phyloP scores from a whole-genome alignment of 2,797 vertebrate species.

The Periophthalmus magnuspinnatus region DNA sequence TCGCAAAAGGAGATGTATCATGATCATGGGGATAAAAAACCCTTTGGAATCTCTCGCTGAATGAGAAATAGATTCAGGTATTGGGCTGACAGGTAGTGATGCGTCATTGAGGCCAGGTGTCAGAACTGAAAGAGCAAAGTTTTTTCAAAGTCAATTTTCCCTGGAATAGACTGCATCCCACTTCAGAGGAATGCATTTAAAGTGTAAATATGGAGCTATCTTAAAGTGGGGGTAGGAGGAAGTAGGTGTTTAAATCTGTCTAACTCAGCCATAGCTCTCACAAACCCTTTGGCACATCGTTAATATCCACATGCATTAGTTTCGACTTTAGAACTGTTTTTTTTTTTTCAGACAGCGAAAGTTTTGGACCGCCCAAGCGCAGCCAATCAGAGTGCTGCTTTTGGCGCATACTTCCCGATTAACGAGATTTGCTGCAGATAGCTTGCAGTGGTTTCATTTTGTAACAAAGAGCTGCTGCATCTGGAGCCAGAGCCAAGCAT shows the following conservation, averaged over 20 bases:
- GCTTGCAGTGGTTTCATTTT: no score
- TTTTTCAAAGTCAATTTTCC: not conserved
- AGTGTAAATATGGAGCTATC: not conserved
- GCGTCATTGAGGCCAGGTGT: not conserved
- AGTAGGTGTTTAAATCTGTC: not conserved
- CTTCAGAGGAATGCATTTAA: not conserved
- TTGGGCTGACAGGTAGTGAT: not conserved
- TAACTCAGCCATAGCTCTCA: no score
- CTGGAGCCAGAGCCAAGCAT: no score
- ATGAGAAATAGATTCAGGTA: not conserved
- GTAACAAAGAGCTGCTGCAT: no score
- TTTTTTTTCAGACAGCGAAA: no score
- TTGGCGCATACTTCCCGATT: no score
- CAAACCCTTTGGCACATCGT: no score
- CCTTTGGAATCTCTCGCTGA: not conserved
- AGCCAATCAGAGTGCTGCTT: no score
- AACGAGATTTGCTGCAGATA: no score
- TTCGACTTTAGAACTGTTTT: no score
- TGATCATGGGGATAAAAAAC: not conserved
- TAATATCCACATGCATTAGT: no score
- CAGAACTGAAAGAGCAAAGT: not conserved
- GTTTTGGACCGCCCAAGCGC: no score
- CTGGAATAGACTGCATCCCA: not conserved
- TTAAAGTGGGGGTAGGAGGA: not conserved
- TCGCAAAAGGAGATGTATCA: not conserved